phyloP scores from a whole-genome alignment of 1,140 invertebrate species.

The Drosophila gunungcola region DNA sequence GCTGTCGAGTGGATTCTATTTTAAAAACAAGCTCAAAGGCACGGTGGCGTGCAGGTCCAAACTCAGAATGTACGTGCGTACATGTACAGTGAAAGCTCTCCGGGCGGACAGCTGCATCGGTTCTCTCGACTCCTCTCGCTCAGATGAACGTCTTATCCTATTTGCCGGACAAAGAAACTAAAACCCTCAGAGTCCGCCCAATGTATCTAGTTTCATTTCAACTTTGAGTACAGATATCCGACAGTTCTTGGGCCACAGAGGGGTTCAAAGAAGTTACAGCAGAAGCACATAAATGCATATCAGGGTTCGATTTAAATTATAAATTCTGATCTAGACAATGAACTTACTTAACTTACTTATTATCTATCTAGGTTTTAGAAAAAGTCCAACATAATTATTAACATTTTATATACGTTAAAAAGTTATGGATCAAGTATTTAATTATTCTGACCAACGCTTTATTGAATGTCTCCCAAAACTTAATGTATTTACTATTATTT shows the following conservation, averaged over 20 bases:
- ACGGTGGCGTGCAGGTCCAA: constrained; percentile 21
- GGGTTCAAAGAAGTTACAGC: background rate
- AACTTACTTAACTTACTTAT: no score
- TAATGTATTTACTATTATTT: no score
- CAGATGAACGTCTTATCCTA: constrained; percentile 46
- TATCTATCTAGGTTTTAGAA: no score
- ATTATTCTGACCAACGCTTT: no score
- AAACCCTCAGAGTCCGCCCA: constrained; percentile 25
- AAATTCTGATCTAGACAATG: no score
- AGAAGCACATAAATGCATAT: background rate
- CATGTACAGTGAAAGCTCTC: constrained; percentile 40
- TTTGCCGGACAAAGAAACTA: constrained; percentile 48
- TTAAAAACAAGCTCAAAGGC: constrained; percentile 23
- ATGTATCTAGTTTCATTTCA: constrained; percentile 45
- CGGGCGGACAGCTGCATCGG: constrained; percentile 32
- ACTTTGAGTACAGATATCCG: constrained; percentile 34
- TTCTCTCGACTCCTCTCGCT: constrained; percentile 30
- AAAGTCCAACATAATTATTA: no score
- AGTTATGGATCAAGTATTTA: no score
- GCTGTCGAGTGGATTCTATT: constrained; percentile 12
- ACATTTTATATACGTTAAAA: no score
- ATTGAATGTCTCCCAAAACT: no score
- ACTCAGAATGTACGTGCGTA: constrained; percentile 34
- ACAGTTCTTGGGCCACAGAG: constrained; percentile 1
- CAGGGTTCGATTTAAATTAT: no score